Evolutionary conservation across 2,113 vertebrate species (phyloP), one percentile per base, ranked within the genome.

Genomic region (Sinocyclocheilus maitianheensis): DNA sequence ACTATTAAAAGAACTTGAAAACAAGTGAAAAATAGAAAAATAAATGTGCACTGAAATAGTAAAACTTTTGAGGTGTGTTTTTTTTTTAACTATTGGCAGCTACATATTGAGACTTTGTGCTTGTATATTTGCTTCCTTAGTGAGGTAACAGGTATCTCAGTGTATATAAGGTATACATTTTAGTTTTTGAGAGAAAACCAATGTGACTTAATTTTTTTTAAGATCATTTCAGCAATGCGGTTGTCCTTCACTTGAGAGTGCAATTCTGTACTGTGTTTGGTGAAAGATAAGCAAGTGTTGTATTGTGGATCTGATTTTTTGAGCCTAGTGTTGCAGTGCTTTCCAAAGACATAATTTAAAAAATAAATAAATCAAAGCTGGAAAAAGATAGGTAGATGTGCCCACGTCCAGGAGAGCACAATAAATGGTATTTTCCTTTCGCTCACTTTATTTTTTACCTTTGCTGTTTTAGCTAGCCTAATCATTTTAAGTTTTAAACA

Each of bases 271-370:
- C 37, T 60, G 48, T 58, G 46, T 76, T 48, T 82, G 63, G 3
- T 88, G 37, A 77, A 77, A 37, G 30, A 58, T 60, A 18, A 18
- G 24, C 77, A 58, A 48, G 62, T 71, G 67, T 69, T 67, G 62
- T 24, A 22, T 81, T 76, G 43, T 84, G 43, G 72, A 86, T 26
- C 40, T 48, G 53, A 62, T 18, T 55, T n/a, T 76, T 30, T 16
- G 37, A 58, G 46, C 43, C 20, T 46, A 46, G 43, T 46, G 43
- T 58, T 43, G 77, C 6, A 11, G 55, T 86, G 24, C 84, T 78
- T 60, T 78, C 77, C 77, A 78, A 79, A 77, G n/a, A n/a, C 46
- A 53, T 7, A 37, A 74, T 84, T 43, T 5, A 12, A 37, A 18
- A 55, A 20, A 72, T 63, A 72, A 26, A 34, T 34, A 24, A 58